Conservation (phyloP, 2,888 invertebrate species). For the Synergus laeviventris region DNA sequence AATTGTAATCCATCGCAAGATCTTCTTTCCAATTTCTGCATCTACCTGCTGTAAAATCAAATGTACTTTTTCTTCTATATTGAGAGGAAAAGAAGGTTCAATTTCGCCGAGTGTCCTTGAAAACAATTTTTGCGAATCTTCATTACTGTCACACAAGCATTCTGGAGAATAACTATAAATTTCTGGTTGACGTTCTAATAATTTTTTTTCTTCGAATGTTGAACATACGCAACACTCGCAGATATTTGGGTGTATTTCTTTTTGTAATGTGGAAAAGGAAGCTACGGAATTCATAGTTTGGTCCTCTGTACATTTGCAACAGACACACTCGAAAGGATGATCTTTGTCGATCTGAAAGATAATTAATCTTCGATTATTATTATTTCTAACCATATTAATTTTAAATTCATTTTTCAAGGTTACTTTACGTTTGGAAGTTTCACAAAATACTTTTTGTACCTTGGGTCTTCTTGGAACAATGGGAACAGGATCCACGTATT, state of each 20-base stretch:
- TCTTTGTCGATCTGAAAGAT: neutral
- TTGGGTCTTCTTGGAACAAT: neutral
- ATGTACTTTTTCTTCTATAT: constrained; percentile 42
- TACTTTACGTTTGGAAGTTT: no score
- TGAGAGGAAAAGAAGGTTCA: neutral
- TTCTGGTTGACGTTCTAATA: neutral
- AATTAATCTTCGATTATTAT: neutral
- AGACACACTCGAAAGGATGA: neutral
- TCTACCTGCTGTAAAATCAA: constrained; percentile 49
- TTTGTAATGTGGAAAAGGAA: neutral
- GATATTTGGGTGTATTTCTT: neutral
- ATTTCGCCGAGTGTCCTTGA: neutral
- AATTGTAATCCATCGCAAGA: constrained; percentile 51
- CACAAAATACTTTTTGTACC: neutral
- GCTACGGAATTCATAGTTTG: neutral
- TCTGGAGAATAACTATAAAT: neutral
- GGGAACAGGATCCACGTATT: constrained; percentile 42
- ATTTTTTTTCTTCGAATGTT: neutral
- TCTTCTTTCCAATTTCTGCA: constrained; percentile 43
- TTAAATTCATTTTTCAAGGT: neutral
- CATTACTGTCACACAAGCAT: neutral
- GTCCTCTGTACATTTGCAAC: neutral
- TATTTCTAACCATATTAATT: neutral
- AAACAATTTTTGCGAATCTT: neutral
- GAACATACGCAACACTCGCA: neutral